Percentiles rank a stretch among this genome's conserved stretches.
Evolutionary conservation across 2,113 vertebrate species (phyloP).

Genomic region (Macroglossus sobrinus): DNA sequence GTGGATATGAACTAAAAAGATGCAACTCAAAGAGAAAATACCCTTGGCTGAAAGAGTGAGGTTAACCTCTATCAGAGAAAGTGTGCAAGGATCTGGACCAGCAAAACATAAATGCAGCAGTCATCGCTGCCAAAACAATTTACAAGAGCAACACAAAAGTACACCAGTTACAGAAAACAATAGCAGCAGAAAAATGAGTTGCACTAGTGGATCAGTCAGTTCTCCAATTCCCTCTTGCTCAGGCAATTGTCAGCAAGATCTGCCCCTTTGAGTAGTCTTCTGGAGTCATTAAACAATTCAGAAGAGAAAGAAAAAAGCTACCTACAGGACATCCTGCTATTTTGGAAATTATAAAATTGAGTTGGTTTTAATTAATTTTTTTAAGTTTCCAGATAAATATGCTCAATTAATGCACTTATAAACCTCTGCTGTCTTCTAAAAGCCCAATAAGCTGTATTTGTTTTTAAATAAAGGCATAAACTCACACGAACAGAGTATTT

Average conservation of each 20-base stretch:
- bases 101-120: not conserved
- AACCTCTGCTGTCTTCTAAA: not conserved
- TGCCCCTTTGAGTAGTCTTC: not conserved
- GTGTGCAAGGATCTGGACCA: not conserved
- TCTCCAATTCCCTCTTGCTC: not conserved
- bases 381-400: not conserved
- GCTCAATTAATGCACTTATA: not conserved
- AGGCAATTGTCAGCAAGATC: not conserved
- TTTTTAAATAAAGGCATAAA: conserved; percentile 16
- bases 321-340: not conserved
- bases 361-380: not conserved
- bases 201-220: not conserved
- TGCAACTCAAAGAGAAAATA: not conserved
- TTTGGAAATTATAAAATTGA: not conserved
- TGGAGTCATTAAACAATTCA: not conserved
- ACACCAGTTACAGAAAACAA: not conserved
- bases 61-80: not conserved
- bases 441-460: not conserved
- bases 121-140: not conserved
- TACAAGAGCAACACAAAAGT: not conserved
- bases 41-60: not conserved
- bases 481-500: not conserved
- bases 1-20: not conserved
- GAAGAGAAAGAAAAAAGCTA: not conserved
- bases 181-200: not conserved